Conservation (phyloP, 1,140 invertebrate species). For the Drosophila yakuba region DNA sequence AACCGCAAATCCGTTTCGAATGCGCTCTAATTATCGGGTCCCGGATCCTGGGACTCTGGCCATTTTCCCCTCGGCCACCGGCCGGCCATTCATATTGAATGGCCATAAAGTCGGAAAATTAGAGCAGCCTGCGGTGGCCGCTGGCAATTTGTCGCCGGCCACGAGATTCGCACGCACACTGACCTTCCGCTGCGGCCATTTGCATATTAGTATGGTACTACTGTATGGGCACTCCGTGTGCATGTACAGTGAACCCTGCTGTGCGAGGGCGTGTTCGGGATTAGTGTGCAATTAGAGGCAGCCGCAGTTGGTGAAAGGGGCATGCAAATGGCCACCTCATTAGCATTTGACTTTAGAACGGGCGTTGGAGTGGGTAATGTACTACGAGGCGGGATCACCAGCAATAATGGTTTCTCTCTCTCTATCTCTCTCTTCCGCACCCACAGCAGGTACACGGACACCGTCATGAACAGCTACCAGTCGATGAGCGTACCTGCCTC, state of each 20-base stretch:
- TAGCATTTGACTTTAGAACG: constrained; percentile 54
- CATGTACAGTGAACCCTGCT: constrained; percentile 37
- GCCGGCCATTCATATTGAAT: constrained; percentile 45
- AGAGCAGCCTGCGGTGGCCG: constrained; percentile 59
- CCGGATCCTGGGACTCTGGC: constrained; percentile 19
- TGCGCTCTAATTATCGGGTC: constrained; percentile 70
- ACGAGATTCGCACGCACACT: constrained; percentile 79
- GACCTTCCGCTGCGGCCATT: constrained; percentile 76
- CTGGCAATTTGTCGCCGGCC: constrained; percentile 58
- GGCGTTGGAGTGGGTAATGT: neutral
- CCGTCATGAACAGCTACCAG: constrained; percentile 85
- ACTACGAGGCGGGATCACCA: constrained; percentile 6
- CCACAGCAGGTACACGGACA: constrained; percentile 82
- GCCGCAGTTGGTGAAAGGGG: constrained; percentile 43
- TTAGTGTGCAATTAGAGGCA: constrained; percentile 70
- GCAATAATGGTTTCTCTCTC: neutral
- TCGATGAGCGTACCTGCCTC: constrained; percentile 84
- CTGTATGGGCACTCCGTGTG: neutral
- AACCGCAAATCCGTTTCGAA: constrained; percentile 67
- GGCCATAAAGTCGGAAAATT: constrained; percentile 66
- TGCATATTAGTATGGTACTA: constrained; percentile 63
- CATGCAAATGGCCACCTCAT: constrained; percentile 46
- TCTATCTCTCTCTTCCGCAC: neutral
- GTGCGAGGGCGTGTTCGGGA: constrained; percentile 61
- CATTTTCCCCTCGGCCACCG: constrained; percentile 3